Evolutionary conservation across 2,797 vertebrate genomes (phyloP).

Genomic region (Podarcis siculus): DNA sequence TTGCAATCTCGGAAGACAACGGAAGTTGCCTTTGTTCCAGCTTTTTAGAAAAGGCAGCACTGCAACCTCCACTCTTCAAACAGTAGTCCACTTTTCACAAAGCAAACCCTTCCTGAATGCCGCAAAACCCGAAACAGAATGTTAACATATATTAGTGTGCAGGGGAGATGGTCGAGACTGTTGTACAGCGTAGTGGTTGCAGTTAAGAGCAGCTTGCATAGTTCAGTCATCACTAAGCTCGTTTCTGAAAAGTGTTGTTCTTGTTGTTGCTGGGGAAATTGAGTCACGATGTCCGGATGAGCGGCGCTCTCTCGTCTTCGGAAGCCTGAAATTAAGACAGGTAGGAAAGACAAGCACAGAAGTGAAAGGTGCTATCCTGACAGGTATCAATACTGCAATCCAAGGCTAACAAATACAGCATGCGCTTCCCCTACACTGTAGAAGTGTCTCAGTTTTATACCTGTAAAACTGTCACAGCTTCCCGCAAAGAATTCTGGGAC

Average conservation of each 20-base stretch:
- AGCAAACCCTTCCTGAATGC: conserved; percentile 20
- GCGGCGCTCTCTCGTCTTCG: conserved; percentile 77
- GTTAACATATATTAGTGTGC: neutral
- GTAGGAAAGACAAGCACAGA: neutral
- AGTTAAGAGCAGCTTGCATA: conserved; percentile 49
- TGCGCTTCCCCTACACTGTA: too few relatives aligned
- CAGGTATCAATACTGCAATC: neutral
- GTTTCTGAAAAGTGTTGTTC: neutral
- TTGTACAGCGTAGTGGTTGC: conserved; percentile 13
- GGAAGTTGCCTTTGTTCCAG: conserved; percentile 21
- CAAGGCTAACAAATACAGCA: too few relatives aligned
- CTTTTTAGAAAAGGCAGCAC: neutral
- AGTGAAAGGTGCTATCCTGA: neutral
- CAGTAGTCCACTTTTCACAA: conserved; percentile 4
- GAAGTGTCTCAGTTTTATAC: neutral
- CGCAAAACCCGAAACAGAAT: neutral
- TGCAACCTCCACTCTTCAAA: conserved; percentile 24
- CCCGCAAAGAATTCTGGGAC: neutral
- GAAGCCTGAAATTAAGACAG: conserved; percentile 70
- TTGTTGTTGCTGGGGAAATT: neutral
- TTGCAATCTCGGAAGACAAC: conserved; percentile 21
- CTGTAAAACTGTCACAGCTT: neutral
- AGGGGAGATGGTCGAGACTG: neutral
- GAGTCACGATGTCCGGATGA: conserved; percentile 76
- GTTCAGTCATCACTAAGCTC: conserved; percentile 57